phyloP scores from a whole-genome alignment of 2,113 vertebrate species.

The Arenaria interpres region DNA sequence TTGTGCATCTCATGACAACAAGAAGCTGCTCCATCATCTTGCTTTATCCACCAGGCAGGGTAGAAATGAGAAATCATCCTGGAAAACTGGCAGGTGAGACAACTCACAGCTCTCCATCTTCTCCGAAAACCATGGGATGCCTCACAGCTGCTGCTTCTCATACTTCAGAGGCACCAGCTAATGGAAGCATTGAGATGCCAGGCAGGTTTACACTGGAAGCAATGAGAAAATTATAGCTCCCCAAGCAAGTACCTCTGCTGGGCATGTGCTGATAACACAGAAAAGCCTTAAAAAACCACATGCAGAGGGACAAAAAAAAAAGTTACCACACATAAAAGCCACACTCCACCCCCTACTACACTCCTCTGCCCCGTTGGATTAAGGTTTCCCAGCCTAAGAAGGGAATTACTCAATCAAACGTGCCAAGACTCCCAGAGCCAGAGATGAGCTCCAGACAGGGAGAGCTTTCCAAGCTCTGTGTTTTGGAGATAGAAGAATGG shows the following conservation, averaged over 20 bases:
- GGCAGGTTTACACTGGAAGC: neutral
- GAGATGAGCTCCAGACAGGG: neutral
- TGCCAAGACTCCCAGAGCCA: neutral
- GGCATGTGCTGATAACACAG: neutral
- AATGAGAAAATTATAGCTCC: neutral
- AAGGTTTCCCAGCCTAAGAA: neutral
- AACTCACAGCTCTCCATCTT: neutral
- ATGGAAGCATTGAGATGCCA: neutral
- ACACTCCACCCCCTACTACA: neutral
- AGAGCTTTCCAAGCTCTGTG: neutral
- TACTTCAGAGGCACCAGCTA: neutral
- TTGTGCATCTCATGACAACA: neutral
- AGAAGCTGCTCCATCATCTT: neutral
- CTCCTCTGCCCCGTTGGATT: neutral
- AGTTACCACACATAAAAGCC: neutral
- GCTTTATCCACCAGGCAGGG: neutral
- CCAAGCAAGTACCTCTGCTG: neutral
- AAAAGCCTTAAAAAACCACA: neutral
- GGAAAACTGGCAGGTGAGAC: neutral
- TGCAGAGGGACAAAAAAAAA: fast-evolving
- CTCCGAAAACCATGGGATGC: neutral
- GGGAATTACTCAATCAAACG: neutral
- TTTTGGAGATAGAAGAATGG: neutral
- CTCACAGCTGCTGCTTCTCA: neutral
- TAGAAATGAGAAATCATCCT: neutral